Evolutionary conservation across 2,113 vertebrate genomes (phyloP).

Genomic region (Bungarus multicinctus): DNA sequence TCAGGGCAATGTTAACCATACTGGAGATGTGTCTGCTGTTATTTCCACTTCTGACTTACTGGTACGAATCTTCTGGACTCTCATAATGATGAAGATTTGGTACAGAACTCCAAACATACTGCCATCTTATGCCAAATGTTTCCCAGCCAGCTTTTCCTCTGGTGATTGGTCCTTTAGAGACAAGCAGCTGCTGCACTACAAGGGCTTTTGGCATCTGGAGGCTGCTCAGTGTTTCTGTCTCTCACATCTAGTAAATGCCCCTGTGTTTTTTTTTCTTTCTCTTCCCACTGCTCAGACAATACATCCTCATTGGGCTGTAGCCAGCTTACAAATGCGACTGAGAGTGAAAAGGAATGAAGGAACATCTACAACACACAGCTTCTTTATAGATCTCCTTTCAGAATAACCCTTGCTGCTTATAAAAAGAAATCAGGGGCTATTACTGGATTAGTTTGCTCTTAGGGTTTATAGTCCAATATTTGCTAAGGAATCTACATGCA

Average conservation of each 20-base stretch:
- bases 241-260: background rate
- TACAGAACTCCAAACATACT: background rate
- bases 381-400: constrained; percentile 10
- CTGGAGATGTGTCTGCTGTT: background rate
- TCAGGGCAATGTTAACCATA: background rate
- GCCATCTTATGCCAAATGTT: background rate
- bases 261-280: background rate
- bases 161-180: background rate
- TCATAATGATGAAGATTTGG: background rate
- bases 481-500: background rate
- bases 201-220: background rate
- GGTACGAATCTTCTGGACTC: background rate
- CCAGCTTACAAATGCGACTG: background rate
- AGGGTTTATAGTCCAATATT: background rate
- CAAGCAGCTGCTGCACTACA: background rate
- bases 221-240: background rate
- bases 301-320: background rate
- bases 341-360: background rate
- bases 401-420: background rate
- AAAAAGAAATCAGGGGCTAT: background rate
- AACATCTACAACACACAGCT: background rate
- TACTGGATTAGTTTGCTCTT: background rate
- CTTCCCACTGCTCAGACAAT: background rate
- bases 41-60: background rate
- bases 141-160: background rate